Base-by-base conservation (phyloP, 1,140 invertebrate species). In the Hormaphis cornu region DNA sequence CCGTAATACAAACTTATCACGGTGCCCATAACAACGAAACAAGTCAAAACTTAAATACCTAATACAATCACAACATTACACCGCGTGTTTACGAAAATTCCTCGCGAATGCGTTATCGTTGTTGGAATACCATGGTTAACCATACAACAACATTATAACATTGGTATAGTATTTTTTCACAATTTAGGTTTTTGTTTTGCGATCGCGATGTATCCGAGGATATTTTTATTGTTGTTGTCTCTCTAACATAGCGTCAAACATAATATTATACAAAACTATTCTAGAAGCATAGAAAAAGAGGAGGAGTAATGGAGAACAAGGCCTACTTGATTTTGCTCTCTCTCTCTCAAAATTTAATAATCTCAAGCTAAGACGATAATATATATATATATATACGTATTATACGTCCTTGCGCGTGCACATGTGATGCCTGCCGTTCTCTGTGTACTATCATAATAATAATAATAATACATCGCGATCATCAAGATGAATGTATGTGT, bases 21-120 rank as follows among this genome's bases (percentile, higher is more conserved):
- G 44, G 44, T 66, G 61, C 44, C 61, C 61, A 66, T 66, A 66
- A 66, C 61, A 66, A 66, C 61, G 61, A 37, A 58, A 58, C 40
- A 58, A 58, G 54, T 40, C 54, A 58, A n/a, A 58, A 58, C 54
- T 58, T 22, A 24, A 22, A 24, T 58, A n/a, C n/a, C n/a, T n/a
- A 58, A 24, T n/a, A 58, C 54, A 56, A 37, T 56, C 33, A 37
- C 33, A 58, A 40, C 14, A 37, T 56, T 37, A 56, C n/a, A n/a
- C n/a, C n/a, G n/a, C n/a, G n/a, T n/a, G n/a, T 9, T 37, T 56
- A 22, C 24, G 40, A 1, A 37, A 58, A 40, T 40, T 7, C 10
- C 28, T 24, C 7, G 22, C 5, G 14, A 58, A 24, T 12, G 46
- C 22, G 9, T 8, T 37, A n/a, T 4, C 9, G 22, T 24, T 24